Conservation (phyloP, 2,113 vertebrate species). For the Pygathrix nemaeus region DNA sequence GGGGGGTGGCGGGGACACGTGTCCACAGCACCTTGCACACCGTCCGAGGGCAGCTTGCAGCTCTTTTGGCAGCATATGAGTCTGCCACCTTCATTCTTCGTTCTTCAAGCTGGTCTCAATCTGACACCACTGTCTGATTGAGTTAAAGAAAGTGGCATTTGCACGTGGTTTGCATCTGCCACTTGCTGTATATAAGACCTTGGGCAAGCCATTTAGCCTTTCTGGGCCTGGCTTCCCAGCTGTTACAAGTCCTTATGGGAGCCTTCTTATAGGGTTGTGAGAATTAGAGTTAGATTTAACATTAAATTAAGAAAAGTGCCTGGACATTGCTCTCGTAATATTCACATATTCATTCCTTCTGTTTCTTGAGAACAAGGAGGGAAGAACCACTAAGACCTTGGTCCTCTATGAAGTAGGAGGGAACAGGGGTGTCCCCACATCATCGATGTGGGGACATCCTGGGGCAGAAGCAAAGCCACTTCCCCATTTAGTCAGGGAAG, state of each 20-base stretch:
- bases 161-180: rapidly evolving
- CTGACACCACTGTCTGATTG: background rate
- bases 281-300: background rate
- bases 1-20: background rate
- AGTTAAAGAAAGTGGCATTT: background rate
- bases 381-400: background rate
- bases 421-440: rapidly evolving
- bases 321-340: rapidly evolving
- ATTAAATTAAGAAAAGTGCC: background rate
- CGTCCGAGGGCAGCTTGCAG: background rate
- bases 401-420: background rate
- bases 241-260: background rate
- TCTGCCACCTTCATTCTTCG: background rate
- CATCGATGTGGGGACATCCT: background rate
- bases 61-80: background rate
- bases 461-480: background rate
- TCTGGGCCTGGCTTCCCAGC: background rate
- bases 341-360: background rate
- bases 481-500: background rate
- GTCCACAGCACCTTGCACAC: background rate
- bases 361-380: background rate
- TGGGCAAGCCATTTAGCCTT: background rate
- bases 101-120: background rate
- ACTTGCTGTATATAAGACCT: background rate
- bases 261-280: background rate